Conservation (phyloP, 2,113 vertebrate species). For the Rhinoderma darwinii region DNA sequence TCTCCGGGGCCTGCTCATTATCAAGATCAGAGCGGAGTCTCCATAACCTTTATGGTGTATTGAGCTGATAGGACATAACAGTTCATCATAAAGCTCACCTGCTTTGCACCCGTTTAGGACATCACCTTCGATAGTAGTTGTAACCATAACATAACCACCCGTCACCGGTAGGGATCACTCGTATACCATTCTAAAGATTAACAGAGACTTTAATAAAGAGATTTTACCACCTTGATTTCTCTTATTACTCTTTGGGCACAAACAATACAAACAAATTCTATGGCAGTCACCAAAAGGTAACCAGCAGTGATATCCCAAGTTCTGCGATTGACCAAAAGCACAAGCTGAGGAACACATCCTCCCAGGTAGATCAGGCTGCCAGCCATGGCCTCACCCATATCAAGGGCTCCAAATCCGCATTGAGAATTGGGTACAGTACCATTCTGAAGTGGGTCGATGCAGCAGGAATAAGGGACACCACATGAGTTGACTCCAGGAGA, state of each 20-base stretch:
- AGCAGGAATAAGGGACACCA: conserved; percentile 88
- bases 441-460: conserved; percentile 77
- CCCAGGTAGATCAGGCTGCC: conserved; percentile 73
- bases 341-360: conserved; percentile 78
- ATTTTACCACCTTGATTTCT: conserved; percentile 63
- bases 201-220: not conserved
- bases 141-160: not conserved
- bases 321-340: conserved; percentile 74
- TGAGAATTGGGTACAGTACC: conserved; percentile 80
- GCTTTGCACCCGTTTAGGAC: not conserved
- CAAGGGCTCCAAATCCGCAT: conserved; percentile 78
- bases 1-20: too few relatives aligned
- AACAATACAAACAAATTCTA: conserved; percentile 75
- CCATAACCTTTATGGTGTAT: too few relatives aligned
- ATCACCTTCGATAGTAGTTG: not conserved
- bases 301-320: conserved; percentile 56
- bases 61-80: too few relatives aligned
- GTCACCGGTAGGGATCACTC: not conserved
- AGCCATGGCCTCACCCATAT: conserved; percentile 71
- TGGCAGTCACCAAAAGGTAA: conserved; percentile 55
- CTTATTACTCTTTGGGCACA: conserved; percentile 72
- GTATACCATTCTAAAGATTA: not conserved
- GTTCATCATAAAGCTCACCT: too few relatives aligned
- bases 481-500: conserved; percentile 83
- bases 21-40: too few relatives aligned